These are phyloP conservation scores for Trypoxylus dichotomus DNA, from an alignment of 1,140 invertebrate species.

Conservation along the genomic window DNA sequence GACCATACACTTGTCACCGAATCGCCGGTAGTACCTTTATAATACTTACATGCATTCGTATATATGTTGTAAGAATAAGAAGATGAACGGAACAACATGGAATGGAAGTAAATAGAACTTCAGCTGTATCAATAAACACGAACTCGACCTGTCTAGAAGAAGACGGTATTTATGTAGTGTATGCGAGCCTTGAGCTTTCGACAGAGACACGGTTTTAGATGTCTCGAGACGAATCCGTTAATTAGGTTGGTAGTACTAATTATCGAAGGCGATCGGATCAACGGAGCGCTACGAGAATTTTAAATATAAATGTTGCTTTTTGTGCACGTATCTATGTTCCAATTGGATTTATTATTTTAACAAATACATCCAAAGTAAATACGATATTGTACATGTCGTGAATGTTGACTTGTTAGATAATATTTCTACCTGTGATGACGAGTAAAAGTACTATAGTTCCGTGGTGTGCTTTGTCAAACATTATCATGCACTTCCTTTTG, in stretches of 20 bases:
- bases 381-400: not conserved
- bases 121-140: conserved; percentile 23
- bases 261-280: conserved; percentile 4
- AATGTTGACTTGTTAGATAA: conserved; percentile 11
- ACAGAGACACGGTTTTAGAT: not conserved
- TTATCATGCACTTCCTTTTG: no score
- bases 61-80: not conserved
- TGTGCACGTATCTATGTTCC: not conserved
- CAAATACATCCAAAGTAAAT: conserved; percentile 18
- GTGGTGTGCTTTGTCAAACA: no score
- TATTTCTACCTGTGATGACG: not conserved
- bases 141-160: conserved; percentile 9
- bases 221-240: conserved; percentile 8
- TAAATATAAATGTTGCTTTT: conserved; percentile 13
- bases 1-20: conserved; percentile 18
- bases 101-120: conserved; percentile 21
- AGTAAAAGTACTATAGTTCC: no score
- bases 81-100: conserved; percentile 7
- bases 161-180: not conserved
- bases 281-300: not conserved
- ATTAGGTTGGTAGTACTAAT: conserved; percentile 22
- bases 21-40: not conserved
- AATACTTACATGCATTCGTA: not conserved
- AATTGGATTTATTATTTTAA: conserved; percentile 24
- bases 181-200: not conserved